Base-by-base conservation (phyloP, 2,888 invertebrate species). In the Caenorhabditis imperialis region DNA sequence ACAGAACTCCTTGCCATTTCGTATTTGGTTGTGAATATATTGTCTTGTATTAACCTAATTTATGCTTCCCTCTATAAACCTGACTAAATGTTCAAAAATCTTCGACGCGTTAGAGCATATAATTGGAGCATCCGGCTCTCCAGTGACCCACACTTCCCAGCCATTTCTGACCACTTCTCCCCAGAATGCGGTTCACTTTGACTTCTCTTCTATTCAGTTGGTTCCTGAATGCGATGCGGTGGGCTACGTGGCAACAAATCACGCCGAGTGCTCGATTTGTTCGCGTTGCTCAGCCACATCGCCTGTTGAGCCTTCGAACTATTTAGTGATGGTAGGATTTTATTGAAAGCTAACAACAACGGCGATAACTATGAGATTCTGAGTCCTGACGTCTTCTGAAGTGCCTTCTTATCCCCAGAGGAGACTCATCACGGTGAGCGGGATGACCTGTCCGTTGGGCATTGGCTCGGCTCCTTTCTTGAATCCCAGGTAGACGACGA, bases 401-500 rank as follows among this genome's bases (percentile, higher is more conserved):
- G 38, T 16, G 20, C n/a, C 30, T 2, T 10, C 12, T 76, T 63
- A 85, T 53, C 84, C 84, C 85, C 85, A 85, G 50, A 85, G 78
- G 35, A 85, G 75, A 35, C 81, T 83, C 54, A 75, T 71, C 48
- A 84, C 14, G 1, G 83, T 69, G 35, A 85, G 69, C 18, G 79
- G 83, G 25, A 83, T 71, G 54, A 82, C 51, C 79, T 80, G 78
- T 75, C 81, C 81, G 47, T 80, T 80, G 22, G 81, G 81, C 55
- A 80, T 48, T 8, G 82, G 78, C 67, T 81, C 82, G 33, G 78
- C 61, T 18, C 82, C 82, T 40, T 77, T 74, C 44, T 60, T 79
- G 75, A 82, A 83, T 35, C 86, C 86, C 27, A 86, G 79, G 58
- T 85, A 87, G 42, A 86, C 81, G 50, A 86, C 83, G 53, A 84